These are phyloP conservation scores for Lypha dubia DNA, from an alignment of 2,888 invertebrate genomes.

Conservation along the genomic window DNA sequence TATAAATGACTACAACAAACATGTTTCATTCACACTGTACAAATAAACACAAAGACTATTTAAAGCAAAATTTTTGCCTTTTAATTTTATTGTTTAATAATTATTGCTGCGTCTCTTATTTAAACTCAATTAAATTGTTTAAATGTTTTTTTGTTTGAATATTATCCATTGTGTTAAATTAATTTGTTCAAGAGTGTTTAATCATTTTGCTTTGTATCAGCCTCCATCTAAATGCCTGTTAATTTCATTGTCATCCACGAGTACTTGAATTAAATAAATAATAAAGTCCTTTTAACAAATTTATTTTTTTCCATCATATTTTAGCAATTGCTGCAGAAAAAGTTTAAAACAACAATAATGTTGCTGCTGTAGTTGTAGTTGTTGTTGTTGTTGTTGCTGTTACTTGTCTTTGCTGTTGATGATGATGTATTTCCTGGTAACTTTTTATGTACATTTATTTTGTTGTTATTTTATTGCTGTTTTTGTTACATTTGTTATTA, in stretches of 20 bases:
- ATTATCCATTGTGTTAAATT: neutral
- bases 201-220: slow-evolving; percentile 15
- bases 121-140: slow-evolving; percentile 60
- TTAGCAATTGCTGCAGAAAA: neutral
- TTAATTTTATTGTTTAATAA: slow-evolving; percentile 53
- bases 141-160: slow-evolving; percentile 35
- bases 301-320: slow-evolving; percentile 3
- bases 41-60: slow-evolving; percentile 19
- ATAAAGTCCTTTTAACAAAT: slow-evolving; percentile 30
- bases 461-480: slow-evolving; percentile 25
- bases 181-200: neutral
- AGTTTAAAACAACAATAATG: slow-evolving; percentile 50
- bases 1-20: neutral
- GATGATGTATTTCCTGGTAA: slow-evolving; percentile 67
- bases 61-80: slow-evolving; percentile 45
- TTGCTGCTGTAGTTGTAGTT: slow-evolving; percentile 4
- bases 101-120: slow-evolving; percentile 51
- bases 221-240: slow-evolving; percentile 26
- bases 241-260: slow-evolving; percentile 57
- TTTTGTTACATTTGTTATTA: slow-evolving; percentile 44
- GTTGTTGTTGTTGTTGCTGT: neutral
- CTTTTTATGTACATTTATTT: slow-evolving; percentile 27
- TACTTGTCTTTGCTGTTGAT: slow-evolving; percentile 45
- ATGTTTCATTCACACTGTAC: neutral
- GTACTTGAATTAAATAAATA: slow-evolving; percentile 37